Percentiles rank a stretch among this genome's conserved stretches.
These are phyloP conservation scores for Dysmachus trigonus DNA, from an alignment of 2,888 invertebrate genomes.

Conservation along the genomic window DNA sequence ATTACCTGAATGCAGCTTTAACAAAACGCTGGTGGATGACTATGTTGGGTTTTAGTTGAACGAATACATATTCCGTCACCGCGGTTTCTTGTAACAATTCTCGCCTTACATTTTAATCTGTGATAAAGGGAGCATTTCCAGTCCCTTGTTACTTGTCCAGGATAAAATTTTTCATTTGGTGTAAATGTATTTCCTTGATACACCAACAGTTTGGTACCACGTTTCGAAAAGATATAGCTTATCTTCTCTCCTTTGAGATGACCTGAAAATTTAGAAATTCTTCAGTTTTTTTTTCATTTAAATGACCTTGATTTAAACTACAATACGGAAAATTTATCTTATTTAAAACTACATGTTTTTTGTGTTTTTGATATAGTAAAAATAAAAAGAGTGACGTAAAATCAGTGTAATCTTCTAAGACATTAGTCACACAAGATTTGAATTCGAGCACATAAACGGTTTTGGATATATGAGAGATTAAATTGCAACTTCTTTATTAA, in stretches of 20 bases:
- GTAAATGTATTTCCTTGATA: conserved; percentile 61
- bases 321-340: neutral
- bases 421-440: too few species aligned
- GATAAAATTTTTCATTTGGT: conserved; percentile 59
- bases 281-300: neutral
- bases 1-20: neutral
- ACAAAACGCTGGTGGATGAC: conserved; percentile 53
- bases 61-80: conserved; percentile 55
- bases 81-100: conserved; percentile 57
- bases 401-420: too few species aligned
- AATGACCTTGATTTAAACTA: neutral
- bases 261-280: neutral
- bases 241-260: neutral
- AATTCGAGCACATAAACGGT: too few species aligned
- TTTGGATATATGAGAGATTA: too few species aligned
- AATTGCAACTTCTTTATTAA: too few species aligned
- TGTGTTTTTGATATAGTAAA: neutral
- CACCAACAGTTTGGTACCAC: conserved; percentile 53
- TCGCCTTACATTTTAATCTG: conserved; percentile 60
- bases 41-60: conserved; percentile 56
- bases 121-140: conserved; percentile 65
- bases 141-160: conserved; percentile 59
- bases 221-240: conserved; percentile 47
- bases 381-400: too few species aligned
- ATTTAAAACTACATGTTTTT: neutral